A percentile compares a stretch with the other conserved stretches of the same genome.
Evolutionary conservation across 1,140 invertebrate species (phyloP).

Genomic region (Pseudobourletiella spinata): DNA sequence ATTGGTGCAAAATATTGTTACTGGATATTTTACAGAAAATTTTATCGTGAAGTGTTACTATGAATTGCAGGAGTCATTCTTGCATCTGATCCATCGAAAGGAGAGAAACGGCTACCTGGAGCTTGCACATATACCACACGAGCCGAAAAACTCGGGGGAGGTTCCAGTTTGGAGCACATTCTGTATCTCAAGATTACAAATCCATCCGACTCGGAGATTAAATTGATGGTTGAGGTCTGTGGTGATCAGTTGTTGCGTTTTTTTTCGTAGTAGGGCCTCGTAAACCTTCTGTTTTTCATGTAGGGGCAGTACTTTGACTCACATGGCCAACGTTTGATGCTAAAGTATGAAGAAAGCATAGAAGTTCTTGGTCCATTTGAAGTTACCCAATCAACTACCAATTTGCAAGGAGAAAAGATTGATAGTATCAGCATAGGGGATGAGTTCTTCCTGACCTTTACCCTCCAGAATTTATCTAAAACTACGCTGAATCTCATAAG

Average conservation of each 20-base stretch:
- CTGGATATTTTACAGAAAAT: no score
- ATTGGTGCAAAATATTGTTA: no score
- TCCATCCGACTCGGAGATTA: slow-evolving; percentile 15
- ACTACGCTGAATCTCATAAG: not conserved
- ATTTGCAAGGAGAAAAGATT: slow-evolving; percentile 11
- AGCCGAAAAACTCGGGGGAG: not conserved
- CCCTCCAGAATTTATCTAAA: slow-evolving; percentile 20
- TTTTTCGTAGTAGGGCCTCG: no score
- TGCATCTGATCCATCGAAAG: not conserved
- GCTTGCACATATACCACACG: not conserved
- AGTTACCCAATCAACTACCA: slow-evolving; percentile 5
- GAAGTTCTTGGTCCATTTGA: slow-evolving; percentile 23
- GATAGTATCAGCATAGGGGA: slow-evolving; percentile 2
- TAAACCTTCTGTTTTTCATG: no score
- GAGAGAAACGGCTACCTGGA: not conserved
- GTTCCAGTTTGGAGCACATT: not conserved
- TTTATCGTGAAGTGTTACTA: no score
- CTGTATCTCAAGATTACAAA: slow-evolving; percentile 20
- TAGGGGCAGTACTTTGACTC: slow-evolving; percentile 26
- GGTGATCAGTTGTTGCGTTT: no score
- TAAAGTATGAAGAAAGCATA: slow-evolving; percentile 17
- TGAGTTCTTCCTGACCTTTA: slow-evolving; percentile 18
- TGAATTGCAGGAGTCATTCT: not conserved
- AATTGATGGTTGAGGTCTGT: slow-evolving; percentile 26
- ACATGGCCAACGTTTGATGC: slow-evolving; percentile 11